These are phyloP conservation scores for Parnassius apollo DNA, from an alignment of 2,888 invertebrate species.

Conservation along the genomic window DNA sequence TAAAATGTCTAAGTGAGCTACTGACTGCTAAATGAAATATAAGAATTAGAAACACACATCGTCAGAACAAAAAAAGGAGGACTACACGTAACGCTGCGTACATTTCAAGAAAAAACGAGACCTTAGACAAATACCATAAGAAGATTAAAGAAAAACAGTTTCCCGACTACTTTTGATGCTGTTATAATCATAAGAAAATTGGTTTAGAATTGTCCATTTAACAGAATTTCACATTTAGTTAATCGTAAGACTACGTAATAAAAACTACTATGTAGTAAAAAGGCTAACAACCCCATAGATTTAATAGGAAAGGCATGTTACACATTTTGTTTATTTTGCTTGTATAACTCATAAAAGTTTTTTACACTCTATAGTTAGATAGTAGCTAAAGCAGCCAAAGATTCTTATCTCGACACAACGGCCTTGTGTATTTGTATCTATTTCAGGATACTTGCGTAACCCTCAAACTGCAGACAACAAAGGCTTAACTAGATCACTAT, in stretches of 20 bases:
- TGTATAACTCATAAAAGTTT: conserved; percentile 1
- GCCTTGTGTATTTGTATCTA: background rate
- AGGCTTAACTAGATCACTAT: conserved; percentile 1
- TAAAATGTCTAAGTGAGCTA: no score
- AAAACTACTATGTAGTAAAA: background rate
- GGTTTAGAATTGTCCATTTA: no score
- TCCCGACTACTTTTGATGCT: no score
- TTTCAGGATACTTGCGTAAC: conserved; percentile 1
- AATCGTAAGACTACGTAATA: conserved; percentile 8
- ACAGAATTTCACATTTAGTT: background rate
- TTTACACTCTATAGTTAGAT: background rate
- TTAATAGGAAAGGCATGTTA: conserved; percentile 15
- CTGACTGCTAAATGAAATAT: no score
- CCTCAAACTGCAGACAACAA: conserved; percentile 4
- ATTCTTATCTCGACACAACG: conserved; percentile 1
- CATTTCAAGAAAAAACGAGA: no score
- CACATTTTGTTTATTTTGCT: conserved; percentile 1
- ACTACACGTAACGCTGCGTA: no score
- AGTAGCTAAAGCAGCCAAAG: background rate
- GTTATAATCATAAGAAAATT: no score
- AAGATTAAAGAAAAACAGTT: no score
- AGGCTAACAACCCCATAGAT: background rate
- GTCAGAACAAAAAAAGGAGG: no score
- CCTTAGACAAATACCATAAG: no score
- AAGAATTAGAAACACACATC: no score